Base-by-base conservation (phyloP, 2,888 invertebrate species). In the Phania funesta region DNA sequence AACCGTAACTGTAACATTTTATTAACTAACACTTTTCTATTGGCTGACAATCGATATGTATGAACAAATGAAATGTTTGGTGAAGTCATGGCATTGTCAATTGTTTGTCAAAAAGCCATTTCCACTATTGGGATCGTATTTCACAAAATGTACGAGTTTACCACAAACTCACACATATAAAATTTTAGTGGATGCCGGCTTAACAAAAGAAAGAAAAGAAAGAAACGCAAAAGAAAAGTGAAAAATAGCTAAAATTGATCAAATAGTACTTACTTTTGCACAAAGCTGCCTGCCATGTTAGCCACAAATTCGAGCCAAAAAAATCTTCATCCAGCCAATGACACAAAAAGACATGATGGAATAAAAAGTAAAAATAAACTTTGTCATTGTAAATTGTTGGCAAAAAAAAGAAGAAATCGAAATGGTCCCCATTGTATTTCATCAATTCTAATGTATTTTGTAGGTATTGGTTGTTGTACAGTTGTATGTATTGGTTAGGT, bases 41-140 rank as follows among this genome's bases (percentile, higher is more conserved):
- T 82, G 82, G 82, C 58, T 75, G 70, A 58, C 68, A 82, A 70
- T 82, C 82, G 82, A 82, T 78, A 78, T 38, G 38, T 58, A 35
- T n/a, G n/a, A 58, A 82, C 73, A 74, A 82, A 77, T 68, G 76
- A 73, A 78, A 78, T 70, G 78, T 78, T 79, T 67, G 67, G 52
- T 54, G 44, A 84, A 84, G 83, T 83, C 84, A 83, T 74, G 83
- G 58, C 75, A 82, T 68, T 83, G 84, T 84, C 84, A 83, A 83
- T 82, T 83, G 82, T 80, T 84, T 82, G 82, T 78, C 82, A 82
- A 79, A 80, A 77, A 80, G 82, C 67, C 80, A 83, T 83, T 83
- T 83, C 70, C 48, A 50, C 74, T 44, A 62, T 62, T 71, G 46
- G 46, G 60, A 75, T 80, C 71, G 83, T 70, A 83, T 78, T 80